Evolutionary conservation across 2,113 vertebrate genomes (phyloP), one percentile per base, ranked within the genome.

Genomic region (Balaeniceps rex): DNA sequence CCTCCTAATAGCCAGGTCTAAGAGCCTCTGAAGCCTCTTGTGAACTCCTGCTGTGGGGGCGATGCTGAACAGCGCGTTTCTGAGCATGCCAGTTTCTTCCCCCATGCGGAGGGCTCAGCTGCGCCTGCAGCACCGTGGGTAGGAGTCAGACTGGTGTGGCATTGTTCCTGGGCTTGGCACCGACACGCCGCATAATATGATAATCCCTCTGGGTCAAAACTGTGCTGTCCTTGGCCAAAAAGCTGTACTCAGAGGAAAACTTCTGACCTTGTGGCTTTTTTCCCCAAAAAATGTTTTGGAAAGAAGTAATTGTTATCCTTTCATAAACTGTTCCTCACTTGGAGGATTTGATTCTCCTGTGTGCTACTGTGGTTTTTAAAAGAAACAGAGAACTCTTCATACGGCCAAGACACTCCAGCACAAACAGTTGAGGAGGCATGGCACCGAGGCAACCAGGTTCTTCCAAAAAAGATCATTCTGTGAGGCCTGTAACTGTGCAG

Each of bases 311-410:
- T 91, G 36, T 64, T 95, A 51, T 51, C 66, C 52, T 97, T 91
- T 96, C 79, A 63, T 92, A 96, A 97, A 68, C 78, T 63, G 54
- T 92, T 97, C 88, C 87, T 95, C 57, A 88, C 88, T 86, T 34
- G 33, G 78, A 94, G 52, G 69, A 33, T 80, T 94, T 97, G 94
- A 93, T 96, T 97, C 81, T 96, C 84, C 70, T 95, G 49, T 95
- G 81, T 96, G 71, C 96, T 97, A 94, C 82, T 97, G 96, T 90
- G 97, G 96, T 87, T 97, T 96, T 88, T 86, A 96, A 95, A 80
- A 65, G 70, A 94, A 96, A 80, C 68, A 44, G 72, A 89, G 84
- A 74, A 80, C 63, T 95, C 69, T 82, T 91, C 77, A 52, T 88
- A 71, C 7, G 9, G 85, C 93, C 51, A 92, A 91, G 54, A 70